Evolutionary conservation across 1,140 invertebrate species (phyloP), one percentile per base, ranked within the genome.

Genomic region (Cotesia glomerata): DNA sequence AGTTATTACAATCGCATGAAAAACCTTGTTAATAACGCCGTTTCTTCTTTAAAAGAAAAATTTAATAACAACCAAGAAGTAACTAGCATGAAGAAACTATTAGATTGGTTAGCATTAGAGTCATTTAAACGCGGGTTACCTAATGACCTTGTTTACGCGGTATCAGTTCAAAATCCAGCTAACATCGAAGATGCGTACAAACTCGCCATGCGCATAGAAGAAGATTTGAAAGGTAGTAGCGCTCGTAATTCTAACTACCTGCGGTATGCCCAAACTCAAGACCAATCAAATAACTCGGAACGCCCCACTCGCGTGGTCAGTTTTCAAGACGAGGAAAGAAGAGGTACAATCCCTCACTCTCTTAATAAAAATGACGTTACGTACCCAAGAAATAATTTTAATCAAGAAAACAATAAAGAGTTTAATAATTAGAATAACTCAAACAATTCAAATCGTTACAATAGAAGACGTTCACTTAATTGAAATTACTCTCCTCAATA

Each of bases 91-190:
- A 16, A 26, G 16, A 54, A 34, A 35, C 13, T 69, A 18, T 8
- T 59, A 2, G 52, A 69, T 13, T 52, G 32, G 2, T 14, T 58
- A 35, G 67, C 67, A 4, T 59, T 58, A 56, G 54, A 69, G 35
- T 56, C 67, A 35, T 59, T 69, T 2, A 59, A 56, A 59, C 26
- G 67, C 5, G 52, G 52, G 2, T 36, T 69, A 58, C 11, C 62
- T 0, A 62, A 72, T 32, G 70, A 72, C 39, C 18, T 72, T 35
- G 34, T 58, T 35, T 56, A 59, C 32, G 70, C 26, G 7, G n/a
- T 58, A 2, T 65, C 45, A 18, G 70, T 72, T 5, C 62, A 72
- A 72, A 56, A 72, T 16, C 70, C 70, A 0, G n/a, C 45, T 0
- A 32, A 8, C 7, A 16, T 71, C 16, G 59, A 71, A 71, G 69